phyloP scores from a whole-genome alignment of 1,140 invertebrate species.

The Pantala flavescens region DNA sequence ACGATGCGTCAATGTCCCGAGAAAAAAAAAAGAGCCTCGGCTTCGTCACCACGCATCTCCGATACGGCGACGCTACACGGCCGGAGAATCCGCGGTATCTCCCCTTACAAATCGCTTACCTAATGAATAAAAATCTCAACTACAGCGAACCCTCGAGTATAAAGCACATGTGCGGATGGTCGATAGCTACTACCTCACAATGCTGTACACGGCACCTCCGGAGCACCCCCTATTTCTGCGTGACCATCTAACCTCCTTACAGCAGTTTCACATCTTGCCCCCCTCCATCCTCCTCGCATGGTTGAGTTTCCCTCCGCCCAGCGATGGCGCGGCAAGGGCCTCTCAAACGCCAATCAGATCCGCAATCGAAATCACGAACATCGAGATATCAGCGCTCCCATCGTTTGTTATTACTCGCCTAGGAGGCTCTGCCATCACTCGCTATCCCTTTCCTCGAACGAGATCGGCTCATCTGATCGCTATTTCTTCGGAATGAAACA shows the following conservation, averaged over 20 bases:
- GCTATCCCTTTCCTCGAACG: background rate
- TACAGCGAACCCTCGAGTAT: background rate
- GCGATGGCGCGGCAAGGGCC: background rate
- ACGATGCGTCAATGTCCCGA: background rate
- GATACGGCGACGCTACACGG: background rate
- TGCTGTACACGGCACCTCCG: background rate
- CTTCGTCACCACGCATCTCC: too few species aligned
- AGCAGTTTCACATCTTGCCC: too few species aligned
- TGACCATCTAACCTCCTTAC: background rate
- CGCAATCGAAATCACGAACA: slow-evolving; percentile 8
- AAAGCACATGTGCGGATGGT: background rate
- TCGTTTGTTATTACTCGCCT: slow-evolving; percentile 5
- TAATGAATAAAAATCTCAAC: background rate
- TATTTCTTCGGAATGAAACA: background rate
- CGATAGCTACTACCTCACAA: background rate
- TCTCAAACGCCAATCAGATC: background rate
- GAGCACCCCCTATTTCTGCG: background rate
- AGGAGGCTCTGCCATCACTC: background rate
- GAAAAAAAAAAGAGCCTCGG: too few species aligned
- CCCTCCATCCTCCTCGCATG: background rate
- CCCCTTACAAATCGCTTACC: background rate
- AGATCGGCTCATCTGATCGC: background rate
- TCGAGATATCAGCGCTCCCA: background rate
- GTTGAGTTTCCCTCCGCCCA: background rate
- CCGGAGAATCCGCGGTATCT: background rate